phyloP scores from a whole-genome alignment of 2,888 invertebrate genomes.

The Tetragonisca angustula region DNA sequence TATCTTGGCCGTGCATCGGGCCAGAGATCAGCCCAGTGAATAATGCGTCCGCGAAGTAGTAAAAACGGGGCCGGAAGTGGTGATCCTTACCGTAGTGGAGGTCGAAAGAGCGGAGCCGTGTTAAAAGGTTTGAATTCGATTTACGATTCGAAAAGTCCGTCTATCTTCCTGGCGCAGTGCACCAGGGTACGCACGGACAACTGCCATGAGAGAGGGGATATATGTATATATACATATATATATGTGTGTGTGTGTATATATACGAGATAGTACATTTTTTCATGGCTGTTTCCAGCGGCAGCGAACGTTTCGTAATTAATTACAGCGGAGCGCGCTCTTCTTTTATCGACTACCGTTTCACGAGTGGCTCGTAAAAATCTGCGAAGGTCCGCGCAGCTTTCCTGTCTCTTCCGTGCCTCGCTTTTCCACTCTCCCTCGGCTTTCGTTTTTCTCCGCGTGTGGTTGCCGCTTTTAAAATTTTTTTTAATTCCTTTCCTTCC shows the following conservation, averaged over 20 bases:
- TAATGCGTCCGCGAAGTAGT: conserved; percentile 24
- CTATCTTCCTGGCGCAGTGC: conserved; percentile 41
- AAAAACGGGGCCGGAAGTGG: conserved; percentile 33
- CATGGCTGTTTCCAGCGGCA: conserved; percentile 68
- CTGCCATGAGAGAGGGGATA: conserved; percentile 40
- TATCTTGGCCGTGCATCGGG: conserved; percentile 9
- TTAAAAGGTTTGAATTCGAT: conserved; percentile 53
- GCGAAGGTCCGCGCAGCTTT: conserved; percentile 59
- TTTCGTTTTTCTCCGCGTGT: neutral
- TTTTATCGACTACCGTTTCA: conserved; percentile 79
- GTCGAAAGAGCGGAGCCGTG: conserved; percentile 3
- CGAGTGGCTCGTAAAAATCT: conserved; percentile 70
- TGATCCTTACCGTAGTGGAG: conserved; percentile 11
- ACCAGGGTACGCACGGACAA: conserved; percentile 38
- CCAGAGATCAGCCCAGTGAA: conserved; percentile 17
- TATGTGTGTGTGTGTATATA: neutral
- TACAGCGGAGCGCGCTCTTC: conserved; percentile 71
- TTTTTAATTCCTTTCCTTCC: conserved; percentile 1
- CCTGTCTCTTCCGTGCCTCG: neutral
- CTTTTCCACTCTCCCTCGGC: neutral
- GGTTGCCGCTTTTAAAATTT: conserved; percentile 16
- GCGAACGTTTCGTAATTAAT: conserved; percentile 79
- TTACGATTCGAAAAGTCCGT: conserved; percentile 58
- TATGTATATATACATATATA: neutral
- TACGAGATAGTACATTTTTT: conserved; percentile 58